These are phyloP conservation scores for Calycopis cecrops DNA, from an alignment of 1,140 invertebrate species.

Conservation along the genomic window DNA sequence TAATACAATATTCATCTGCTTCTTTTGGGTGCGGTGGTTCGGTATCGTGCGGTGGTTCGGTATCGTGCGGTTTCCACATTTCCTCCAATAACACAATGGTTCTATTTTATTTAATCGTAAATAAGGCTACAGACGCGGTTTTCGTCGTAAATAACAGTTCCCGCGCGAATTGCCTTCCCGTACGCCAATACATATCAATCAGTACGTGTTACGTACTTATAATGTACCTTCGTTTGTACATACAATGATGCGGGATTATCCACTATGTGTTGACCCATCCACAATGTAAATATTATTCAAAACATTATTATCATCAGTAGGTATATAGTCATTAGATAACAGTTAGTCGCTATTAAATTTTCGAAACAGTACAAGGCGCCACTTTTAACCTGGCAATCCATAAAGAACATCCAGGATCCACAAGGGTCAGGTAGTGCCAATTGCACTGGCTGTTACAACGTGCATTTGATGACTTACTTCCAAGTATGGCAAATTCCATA, in stretches of 20 bases:
- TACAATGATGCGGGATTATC: conserved; percentile 18
- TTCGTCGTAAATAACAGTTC: conserved; percentile 33
- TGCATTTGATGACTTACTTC: no score
- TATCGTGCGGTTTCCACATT: conserved; percentile 20
- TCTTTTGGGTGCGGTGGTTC: not conserved
- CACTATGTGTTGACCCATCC: no score
- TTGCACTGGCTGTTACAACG: no score
- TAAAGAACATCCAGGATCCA: no score
- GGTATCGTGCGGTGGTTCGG: conserved; percentile 15
- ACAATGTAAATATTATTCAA: no score
- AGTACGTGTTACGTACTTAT: conserved; percentile 18
- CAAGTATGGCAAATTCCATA: no score
- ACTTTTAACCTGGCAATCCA: no score
- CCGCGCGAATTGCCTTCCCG: conserved; percentile 32
- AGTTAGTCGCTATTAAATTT: no score
- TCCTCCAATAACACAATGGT: conserved; percentile 31
- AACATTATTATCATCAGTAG: no score
- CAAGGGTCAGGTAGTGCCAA: no score
- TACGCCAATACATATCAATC: conserved; percentile 40
- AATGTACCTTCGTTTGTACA: conserved; percentile 20
- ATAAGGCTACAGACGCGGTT: conserved; percentile 26
- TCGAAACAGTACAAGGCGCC: no score
- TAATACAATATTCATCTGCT: conserved; percentile 8
- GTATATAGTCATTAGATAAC: no score
- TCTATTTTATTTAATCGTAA: conserved; percentile 40